phyloP scores from a whole-genome alignment of 2,113 vertebrate genomes.

The Pterocles burchelli region DNA sequence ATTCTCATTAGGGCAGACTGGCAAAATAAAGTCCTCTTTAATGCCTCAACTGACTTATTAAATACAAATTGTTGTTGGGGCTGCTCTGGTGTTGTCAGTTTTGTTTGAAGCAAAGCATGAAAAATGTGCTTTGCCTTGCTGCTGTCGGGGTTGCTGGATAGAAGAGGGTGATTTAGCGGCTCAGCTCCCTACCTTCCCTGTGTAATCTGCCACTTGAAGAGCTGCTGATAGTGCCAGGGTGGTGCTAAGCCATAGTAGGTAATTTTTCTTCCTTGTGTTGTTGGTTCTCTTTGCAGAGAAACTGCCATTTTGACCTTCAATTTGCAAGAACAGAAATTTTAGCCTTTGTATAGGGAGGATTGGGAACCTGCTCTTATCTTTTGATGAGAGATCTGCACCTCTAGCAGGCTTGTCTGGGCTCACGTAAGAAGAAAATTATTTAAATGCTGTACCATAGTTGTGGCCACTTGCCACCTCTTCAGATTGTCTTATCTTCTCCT shows the following conservation, averaged over 20 bases:
- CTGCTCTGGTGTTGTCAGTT: not conserved
- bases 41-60: not conserved
- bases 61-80: not conserved
- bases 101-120: slow-evolving; percentile 8
- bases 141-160: not conserved
- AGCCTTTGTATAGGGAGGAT: not conserved
- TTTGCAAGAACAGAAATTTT: not conserved
- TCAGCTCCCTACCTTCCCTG: not conserved
- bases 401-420: not conserved
- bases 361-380: not conserved
- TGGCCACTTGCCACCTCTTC: not conserved
- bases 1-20: not conserved
- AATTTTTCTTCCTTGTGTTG: not conserved
- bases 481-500: not conserved
- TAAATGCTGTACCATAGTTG: not conserved
- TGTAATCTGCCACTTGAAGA: slow-evolving; percentile 1
- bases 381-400: not conserved
- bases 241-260: not conserved
- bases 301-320: not conserved
- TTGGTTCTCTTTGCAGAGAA: not conserved
- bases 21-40: not conserved
- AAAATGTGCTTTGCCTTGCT: not conserved
- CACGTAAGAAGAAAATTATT: not conserved
- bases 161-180: not conserved
- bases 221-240: not conserved